A percentile compares a stretch with the other conserved stretches of the same genome.
phyloP scores from a whole-genome alignment of 2,113 vertebrate genomes.

The Jaculus jaculus region DNA sequence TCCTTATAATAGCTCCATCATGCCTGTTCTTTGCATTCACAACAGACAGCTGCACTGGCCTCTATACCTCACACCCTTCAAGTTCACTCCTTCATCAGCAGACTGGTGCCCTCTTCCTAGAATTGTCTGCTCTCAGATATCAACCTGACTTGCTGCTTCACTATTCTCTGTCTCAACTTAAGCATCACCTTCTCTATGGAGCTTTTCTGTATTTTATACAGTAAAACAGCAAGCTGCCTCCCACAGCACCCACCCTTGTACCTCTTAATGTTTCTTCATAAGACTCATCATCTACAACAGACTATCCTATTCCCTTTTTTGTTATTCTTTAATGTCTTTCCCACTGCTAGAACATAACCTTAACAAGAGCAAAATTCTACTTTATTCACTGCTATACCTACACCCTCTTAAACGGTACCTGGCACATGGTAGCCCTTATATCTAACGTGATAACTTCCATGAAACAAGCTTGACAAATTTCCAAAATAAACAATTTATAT shows the following conservation, averaged over 20 bases:
- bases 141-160: background rate
- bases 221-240: background rate
- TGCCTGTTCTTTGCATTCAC: background rate
- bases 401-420: background rate
- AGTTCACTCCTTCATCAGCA: background rate
- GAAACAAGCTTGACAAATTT: constrained; percentile 18
- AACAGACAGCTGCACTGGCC: background rate
- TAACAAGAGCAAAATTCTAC: constrained; percentile 20
- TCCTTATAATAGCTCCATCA: background rate
- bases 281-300: background rate
- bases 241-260: background rate
- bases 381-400: background rate
- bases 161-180: background rate
- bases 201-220: background rate
- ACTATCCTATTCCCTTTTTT: background rate
- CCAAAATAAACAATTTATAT: constrained; percentile 23
- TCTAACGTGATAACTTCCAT: background rate
- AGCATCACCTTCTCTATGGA: background rate
- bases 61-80: background rate
- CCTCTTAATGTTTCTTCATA: background rate
- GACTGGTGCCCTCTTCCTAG: background rate
- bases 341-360: constrained; percentile 7
- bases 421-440: background rate
- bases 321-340: background rate
- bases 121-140: background rate